Conservation (phyloP, 2,888 invertebrate genomes). For the Altica lythri region DNA sequence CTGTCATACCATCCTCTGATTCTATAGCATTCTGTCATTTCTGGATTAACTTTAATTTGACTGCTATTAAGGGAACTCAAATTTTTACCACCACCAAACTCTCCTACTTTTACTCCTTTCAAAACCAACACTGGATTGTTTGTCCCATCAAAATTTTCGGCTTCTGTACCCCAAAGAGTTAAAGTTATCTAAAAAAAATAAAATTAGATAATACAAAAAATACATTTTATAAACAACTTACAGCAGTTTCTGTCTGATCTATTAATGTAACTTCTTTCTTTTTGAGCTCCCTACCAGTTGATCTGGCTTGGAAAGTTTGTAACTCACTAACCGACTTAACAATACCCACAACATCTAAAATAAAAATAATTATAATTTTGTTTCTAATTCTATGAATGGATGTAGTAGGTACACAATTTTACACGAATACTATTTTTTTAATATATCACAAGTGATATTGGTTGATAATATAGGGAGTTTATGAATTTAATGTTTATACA, state of each 20-base stretch:
- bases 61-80: constrained; percentile 64
- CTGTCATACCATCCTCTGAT: constrained; percentile 92
- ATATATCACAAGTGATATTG: too few relatives aligned
- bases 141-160: constrained; percentile 79
- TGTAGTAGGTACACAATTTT: too few relatives aligned
- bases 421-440: too few relatives aligned
- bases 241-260: constrained; percentile 79
- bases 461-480: too few relatives aligned
- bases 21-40: constrained; percentile 82
- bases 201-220: constrained; percentile 1
- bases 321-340: constrained; percentile 76
- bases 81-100: constrained; percentile 84
- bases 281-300: constrained; percentile 80
- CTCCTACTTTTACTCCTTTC: constrained; percentile 83
- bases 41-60: constrained; percentile 81
- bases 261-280: constrained; percentile 89
- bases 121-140: constrained; percentile 82
- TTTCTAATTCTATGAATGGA: too few relatives aligned
- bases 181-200: constrained; percentile 65
- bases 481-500: too few relatives aligned
- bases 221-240: constrained; percentile 56
- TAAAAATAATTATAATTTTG: too few relatives aligned
- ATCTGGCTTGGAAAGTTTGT: constrained; percentile 71
- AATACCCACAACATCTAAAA: constrained; percentile 85
- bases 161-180: constrained; percentile 91